These are phyloP conservation scores for Petroica traversi DNA, from an alignment of 2,113 vertebrate genomes.

Conservation along the genomic window DNA sequence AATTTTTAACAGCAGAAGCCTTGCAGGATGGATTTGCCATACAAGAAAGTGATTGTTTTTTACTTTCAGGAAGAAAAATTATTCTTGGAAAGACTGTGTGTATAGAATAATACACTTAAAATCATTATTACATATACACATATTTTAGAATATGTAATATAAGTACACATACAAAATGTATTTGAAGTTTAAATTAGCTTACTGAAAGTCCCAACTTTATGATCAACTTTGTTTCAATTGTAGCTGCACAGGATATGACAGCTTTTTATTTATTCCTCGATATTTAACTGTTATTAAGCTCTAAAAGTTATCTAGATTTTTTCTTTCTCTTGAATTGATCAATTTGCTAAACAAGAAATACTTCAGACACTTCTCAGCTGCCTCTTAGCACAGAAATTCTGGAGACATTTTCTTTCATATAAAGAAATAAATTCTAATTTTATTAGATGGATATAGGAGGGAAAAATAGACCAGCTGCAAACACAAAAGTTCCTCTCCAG, in stretches of 20 bases:
- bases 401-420: neutral
- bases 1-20: neutral
- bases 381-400: neutral
- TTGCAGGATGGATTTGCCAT: neutral
- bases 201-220: slow-evolving; percentile 20
- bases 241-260: neutral
- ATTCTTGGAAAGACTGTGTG: neutral
- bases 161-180: neutral
- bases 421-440: neutral
- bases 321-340: neutral
- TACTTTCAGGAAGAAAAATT: neutral
- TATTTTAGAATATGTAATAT: neutral
- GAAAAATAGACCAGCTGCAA: neutral
- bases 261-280: neutral
- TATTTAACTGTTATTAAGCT: neutral
- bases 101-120: neutral
- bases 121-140: neutral
- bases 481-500: neutral
- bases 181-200: neutral
- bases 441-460: neutral
- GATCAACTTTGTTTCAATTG: slow-evolving; percentile 19
- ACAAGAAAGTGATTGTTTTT: neutral
- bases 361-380: neutral
- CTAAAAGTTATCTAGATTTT: neutral
- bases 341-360: neutral